Evolutionary conservation across 2,888 invertebrate species (phyloP).

Genomic region (Nephrotoma flavescens): DNA sequence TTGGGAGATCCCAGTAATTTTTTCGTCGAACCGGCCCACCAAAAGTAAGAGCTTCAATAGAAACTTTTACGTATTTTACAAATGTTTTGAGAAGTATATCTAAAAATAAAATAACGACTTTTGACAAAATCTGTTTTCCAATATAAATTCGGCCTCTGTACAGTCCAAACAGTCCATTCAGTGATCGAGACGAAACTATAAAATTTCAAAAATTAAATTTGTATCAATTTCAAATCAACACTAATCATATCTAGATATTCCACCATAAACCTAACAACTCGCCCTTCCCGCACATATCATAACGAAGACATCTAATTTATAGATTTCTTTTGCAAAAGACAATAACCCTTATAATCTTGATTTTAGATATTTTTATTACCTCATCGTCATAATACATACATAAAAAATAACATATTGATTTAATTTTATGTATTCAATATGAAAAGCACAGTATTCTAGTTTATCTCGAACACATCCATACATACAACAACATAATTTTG

Average conservation of each 20-base stretch:
- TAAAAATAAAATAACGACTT: no score
- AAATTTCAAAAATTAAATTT: no score
- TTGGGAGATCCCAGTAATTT: no score
- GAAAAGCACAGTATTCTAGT: neutral
- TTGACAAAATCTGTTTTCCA: no score
- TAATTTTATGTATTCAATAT: neutral
- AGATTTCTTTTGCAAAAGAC: neutral
- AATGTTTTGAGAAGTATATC: no score
- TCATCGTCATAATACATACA: neutral
- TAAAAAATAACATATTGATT: neutral
- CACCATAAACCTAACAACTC: neutral
- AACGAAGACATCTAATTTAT: neutral
- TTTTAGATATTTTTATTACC: neutral
- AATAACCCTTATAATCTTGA: neutral
- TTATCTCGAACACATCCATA: neutral
- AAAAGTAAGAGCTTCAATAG: no score
- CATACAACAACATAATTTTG: neutral
- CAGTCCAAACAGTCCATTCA: no score
- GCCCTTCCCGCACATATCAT: neutral
- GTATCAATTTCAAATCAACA: neutral
- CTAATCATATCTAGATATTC: neutral
- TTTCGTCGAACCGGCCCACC: no score
- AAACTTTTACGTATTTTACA: no score
- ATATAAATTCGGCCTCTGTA: no score
- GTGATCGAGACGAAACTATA: no score